These are phyloP conservation scores for Cyphomyrus discorhynchus DNA, from an alignment of 2,113 vertebrate genomes.

Conservation along the genomic window DNA sequence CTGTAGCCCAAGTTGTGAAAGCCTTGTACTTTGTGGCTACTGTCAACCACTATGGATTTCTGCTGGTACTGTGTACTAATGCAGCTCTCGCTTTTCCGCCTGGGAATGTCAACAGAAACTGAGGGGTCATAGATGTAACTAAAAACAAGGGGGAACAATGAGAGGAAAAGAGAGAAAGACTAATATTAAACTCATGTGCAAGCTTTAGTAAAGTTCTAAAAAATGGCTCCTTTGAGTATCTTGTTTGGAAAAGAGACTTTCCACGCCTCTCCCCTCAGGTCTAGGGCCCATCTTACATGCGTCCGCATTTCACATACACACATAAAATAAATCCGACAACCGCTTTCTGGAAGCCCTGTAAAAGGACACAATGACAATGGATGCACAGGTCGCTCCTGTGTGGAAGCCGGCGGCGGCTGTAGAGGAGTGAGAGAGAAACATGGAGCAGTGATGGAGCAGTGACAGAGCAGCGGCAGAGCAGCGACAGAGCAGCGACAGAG, in stretches of 20 bases:
- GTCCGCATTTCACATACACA: neutral
- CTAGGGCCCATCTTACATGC: neutral
- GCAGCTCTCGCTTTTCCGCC: slow-evolving; percentile 46
- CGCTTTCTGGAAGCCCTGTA: neutral
- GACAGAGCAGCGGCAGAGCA: no score
- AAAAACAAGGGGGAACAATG: slow-evolving; percentile 6
- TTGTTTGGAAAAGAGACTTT: neutral
- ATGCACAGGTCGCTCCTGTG: neutral
- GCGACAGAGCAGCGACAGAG: neutral
- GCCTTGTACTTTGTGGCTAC: slow-evolving; percentile 51
- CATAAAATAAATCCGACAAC: neutral
- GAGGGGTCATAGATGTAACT: slow-evolving; percentile 66
- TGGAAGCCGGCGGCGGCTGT: neutral
- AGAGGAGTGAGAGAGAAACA: neutral
- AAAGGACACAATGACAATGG: neutral
- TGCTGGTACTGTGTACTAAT: slow-evolving; percentile 51
- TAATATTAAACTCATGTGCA: neutral
- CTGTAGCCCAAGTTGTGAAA: slow-evolving; percentile 63
- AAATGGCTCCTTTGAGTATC: neutral
- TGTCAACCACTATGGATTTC: slow-evolving; percentile 27
- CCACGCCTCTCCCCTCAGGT: neutral
- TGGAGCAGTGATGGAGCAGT: neutral
- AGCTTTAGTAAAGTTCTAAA: neutral
- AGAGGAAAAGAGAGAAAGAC: neutral
- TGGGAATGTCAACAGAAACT: slow-evolving; percentile 39